Base-by-base conservation (phyloP, 1,140 invertebrate genomes). In the Hestina assimilis region DNA sequence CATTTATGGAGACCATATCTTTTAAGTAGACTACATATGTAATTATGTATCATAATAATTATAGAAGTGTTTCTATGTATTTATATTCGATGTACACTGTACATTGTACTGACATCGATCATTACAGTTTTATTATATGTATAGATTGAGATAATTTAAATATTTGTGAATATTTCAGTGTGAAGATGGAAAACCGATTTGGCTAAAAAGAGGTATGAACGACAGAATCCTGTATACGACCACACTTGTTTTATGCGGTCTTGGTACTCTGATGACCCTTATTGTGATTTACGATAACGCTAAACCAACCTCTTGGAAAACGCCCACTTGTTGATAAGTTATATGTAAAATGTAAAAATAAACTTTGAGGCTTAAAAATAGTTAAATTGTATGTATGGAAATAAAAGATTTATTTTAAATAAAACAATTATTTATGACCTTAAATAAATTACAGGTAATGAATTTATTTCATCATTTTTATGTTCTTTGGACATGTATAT, bases 401-500 rank as follows among this genome's bases (percentile, higher is more conserved):
- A n/a, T n/a, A n/a, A n/a, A n/a, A n/a, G n/a, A n/a, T n/a, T n/a
- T n/a, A n/a, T n/a, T n/a, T n/a, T n/a, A n/a, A n/a, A n/a, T n/a
- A n/a, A n/a, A n/a, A n/a, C n/a, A n/a, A n/a, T n/a, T n/a, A n/a
- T n/a, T n/a, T n/a, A n/a, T n/a, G n/a, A n/a, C n/a, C n/a, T n/a
- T n/a, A n/a, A n/a, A n/a, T n/a, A n/a, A n/a, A 20, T 17, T 5
- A 20, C 11, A 1, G 2, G 20, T 19, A 51, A 51, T 50, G 38
- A 33, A 57, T 9, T 52, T 61, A 60, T 54, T 59, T 50, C 21
- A 6, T 46, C 31, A 51, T 58, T 41, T 26, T 33, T 51, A 48
- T 54, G 87, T 90, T 76, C 93, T 90, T 82, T 94, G 93, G 9
- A 96, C 94, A 90, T 95, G 93, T 72, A 98, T 96, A 81, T 98